These are phyloP conservation scores for Metridium senile DNA, from an alignment of 92 coral and sea anemone genomes.

Conservation along the genomic window DNA sequence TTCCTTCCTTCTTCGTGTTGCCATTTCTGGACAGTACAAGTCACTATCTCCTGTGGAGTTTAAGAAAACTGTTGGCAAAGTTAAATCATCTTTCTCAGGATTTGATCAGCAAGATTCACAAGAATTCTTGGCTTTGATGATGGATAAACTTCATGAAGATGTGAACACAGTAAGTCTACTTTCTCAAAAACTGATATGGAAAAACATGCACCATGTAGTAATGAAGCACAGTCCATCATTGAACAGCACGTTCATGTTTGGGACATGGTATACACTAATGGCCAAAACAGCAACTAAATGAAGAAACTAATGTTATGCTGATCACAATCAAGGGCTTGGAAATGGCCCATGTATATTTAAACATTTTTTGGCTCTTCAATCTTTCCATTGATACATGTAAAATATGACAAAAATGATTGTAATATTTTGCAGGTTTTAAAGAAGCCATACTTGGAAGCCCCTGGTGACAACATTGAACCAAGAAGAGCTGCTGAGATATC, in stretches of 20 bases:
- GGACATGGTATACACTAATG: too few species aligned
- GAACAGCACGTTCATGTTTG: too few species aligned
- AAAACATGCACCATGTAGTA: too few species aligned
- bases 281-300: background rate
- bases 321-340: background rate
- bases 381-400: too few species aligned
- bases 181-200: too few species aligned
- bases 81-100: conserved; percentile 84
- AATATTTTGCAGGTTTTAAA: conserved; percentile 53
- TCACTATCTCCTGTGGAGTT: conserved; percentile 81
- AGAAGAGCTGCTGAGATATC: conserved; percentile 74
- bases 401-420: background rate
- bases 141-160: conserved; percentile 93
- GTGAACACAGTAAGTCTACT: conserved; percentile 89
- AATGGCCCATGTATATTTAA: background rate
- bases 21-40: conserved; percentile 81
- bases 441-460: conserved; percentile 83
- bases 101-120: conserved; percentile 98
- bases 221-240: too few species aligned
- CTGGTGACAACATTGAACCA: conserved; percentile 75
- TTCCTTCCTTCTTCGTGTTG: conserved; percentile 74
- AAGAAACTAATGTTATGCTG: too few species aligned
- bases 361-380: too few species aligned
- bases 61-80: conserved; percentile 84
- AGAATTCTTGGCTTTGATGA: conserved; percentile 83